phyloP scores from a whole-genome alignment of 1,140 invertebrate genomes.

The Tenebrio molitor region DNA sequence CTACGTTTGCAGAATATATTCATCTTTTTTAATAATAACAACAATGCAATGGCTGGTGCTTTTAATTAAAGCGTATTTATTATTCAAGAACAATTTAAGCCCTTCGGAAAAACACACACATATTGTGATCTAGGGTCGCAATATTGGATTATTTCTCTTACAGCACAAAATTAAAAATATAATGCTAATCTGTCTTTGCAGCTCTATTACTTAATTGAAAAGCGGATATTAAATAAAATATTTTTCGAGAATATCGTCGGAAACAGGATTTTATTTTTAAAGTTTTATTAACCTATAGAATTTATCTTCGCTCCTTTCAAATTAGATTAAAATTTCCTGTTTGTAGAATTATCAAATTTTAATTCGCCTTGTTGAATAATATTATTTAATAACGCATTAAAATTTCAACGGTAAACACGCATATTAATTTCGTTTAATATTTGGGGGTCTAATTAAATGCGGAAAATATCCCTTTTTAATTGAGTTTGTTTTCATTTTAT shows the following conservation, averaged over 20 bases:
- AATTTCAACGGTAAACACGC: slow-evolving; percentile 36
- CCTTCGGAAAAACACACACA: slow-evolving; percentile 1
- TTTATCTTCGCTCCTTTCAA: slow-evolving; percentile 8
- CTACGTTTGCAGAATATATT: not conserved
- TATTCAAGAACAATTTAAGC: not conserved
- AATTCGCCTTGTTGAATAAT: slow-evolving; percentile 12
- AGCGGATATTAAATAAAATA: slow-evolving; percentile 28
- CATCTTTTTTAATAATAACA: slow-evolving; percentile 21
- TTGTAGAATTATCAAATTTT: slow-evolving; percentile 23
- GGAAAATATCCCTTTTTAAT: slow-evolving; percentile 35
- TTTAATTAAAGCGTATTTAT: slow-evolving; percentile 5
- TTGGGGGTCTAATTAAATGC: slow-evolving; percentile 28
- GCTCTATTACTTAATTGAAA: slow-evolving; percentile 19
- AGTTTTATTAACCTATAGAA: slow-evolving; percentile 23
- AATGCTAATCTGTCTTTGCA: no score
- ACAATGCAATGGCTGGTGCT: slow-evolving; percentile 10
- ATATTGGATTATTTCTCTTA: no score
- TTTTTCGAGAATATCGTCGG: slow-evolving; percentile 3
- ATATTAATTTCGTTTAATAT: slow-evolving; percentile 26
- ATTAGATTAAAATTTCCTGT: slow-evolving; percentile 33
- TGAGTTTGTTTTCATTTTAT: slow-evolving; percentile 34
- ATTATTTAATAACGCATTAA: slow-evolving; percentile 32
- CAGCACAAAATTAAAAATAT: not conserved
- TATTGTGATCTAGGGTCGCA: not conserved
- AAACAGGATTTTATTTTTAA: slow-evolving; percentile 21